A percentile compares a stretch with the other conserved stretches of the same genome.
phyloP scores from a whole-genome alignment of 2,888 invertebrate species.

The Lysandra bellargus region DNA sequence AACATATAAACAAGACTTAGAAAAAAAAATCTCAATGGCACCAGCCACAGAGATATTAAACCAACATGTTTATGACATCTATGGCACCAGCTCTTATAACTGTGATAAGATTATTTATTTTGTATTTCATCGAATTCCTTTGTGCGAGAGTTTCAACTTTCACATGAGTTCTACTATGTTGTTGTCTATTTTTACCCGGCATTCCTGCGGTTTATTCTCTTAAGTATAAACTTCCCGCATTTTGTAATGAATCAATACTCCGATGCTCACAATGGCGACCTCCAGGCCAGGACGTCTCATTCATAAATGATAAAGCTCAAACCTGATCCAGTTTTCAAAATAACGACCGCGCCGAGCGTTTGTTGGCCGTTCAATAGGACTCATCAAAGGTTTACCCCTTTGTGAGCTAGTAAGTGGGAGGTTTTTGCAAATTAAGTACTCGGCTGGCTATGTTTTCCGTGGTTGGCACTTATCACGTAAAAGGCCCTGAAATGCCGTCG shows the following conservation, averaged over 20 bases:
- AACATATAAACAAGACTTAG: too few relatives aligned
- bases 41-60: too few relatives aligned
- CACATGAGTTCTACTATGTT: neutral
- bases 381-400: neutral
- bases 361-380: neutral
- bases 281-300: constrained; percentile 61
- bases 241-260: constrained; percentile 37
- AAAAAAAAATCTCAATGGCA: neutral
- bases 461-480: neutral
- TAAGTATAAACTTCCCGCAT: constrained; percentile 39
- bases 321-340: constrained; percentile 33
- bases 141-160: neutral
- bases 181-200: constrained; percentile 1
- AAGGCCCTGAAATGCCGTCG: neutral
- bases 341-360: constrained; percentile 29
- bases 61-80: too few relatives aligned
- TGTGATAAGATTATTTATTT: neutral
- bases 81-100: too few relatives aligned
- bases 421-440: neutral
- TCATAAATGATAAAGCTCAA: constrained; percentile 73
- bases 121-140: neutral
- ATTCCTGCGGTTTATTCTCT: constrained; percentile 17
- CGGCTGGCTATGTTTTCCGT: neutral
- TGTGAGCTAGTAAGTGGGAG: constrained; percentile 1
- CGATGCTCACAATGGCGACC: constrained; percentile 34